phyloP scores from a whole-genome alignment of 1,140 invertebrate genomes.

The Hormaphis cornu region DNA sequence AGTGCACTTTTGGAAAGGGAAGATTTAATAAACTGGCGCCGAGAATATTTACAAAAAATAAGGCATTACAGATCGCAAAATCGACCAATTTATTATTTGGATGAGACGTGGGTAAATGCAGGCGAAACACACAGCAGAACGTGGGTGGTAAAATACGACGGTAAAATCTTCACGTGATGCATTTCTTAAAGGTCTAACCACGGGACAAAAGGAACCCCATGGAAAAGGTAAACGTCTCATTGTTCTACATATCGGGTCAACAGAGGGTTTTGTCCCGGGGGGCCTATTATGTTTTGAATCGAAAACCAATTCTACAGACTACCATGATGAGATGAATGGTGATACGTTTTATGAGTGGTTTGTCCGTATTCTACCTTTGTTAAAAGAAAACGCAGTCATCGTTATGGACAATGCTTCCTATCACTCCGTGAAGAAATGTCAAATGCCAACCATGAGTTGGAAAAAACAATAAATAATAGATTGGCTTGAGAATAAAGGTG shows the following conservation, averaged over 20 bases:
- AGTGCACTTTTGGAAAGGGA: background rate
- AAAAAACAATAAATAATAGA: conserved; percentile 31
- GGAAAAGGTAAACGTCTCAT: background rate
- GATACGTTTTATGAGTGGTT: conserved; percentile 32
- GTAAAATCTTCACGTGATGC: background rate
- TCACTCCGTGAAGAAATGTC: conserved; percentile 30
- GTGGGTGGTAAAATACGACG: background rate
- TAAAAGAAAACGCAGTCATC: conserved; percentile 25
- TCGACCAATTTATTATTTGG: background rate
- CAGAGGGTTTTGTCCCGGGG: background rate
- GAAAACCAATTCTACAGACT: too few relatives aligned
- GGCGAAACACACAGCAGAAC: background rate
- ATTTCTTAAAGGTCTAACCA: background rate
- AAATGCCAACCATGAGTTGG: background rate
- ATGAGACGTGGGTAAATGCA: conserved; percentile 16
- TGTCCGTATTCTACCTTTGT: conserved; percentile 26
- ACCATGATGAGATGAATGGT: background rate
- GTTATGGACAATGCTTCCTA: conserved; percentile 37
- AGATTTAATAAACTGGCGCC: background rate
- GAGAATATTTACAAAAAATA: background rate
- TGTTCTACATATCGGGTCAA: background rate
- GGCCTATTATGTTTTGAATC: background rate
- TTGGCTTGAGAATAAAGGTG: conserved; percentile 28
- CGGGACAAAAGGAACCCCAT: background rate
- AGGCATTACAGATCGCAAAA: background rate